Conservation (phyloP, 2,888 invertebrate genomes). For the Lochmaea capreae region DNA sequence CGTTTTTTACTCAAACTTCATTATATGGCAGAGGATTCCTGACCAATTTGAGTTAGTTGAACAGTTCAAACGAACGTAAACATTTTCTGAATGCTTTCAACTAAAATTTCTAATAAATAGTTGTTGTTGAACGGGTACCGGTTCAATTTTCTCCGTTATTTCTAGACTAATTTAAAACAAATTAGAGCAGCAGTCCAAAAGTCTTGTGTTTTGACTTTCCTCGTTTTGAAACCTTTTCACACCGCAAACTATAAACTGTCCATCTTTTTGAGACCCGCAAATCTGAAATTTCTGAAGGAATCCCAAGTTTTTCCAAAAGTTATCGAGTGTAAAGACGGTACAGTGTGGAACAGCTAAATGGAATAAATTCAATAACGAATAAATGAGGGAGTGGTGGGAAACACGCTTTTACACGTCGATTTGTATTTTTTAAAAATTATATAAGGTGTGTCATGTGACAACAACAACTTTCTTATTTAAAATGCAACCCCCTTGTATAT, state of each 20-base stretch:
- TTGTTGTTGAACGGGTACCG: constrained; percentile 2
- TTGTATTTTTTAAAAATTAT: too few relatives aligned
- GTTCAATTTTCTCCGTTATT: constrained; percentile 6
- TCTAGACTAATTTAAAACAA: constrained; percentile 35
- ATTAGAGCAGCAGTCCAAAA: constrained; percentile 33
- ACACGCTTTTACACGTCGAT: too few relatives aligned
- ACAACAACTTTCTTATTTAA: too few relatives aligned
- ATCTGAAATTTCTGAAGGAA: constrained; percentile 29
- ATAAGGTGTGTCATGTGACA: too few relatives aligned
- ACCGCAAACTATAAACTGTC: constrained; percentile 29
- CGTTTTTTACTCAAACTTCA: too few relatives aligned
- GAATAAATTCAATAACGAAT: too few relatives aligned
- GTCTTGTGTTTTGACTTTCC: constrained; percentile 21
- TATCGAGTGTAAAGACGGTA: constrained; percentile 22
- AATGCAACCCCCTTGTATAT: too few relatives aligned
- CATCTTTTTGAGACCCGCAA: constrained; percentile 27
- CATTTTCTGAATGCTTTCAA: background rate
- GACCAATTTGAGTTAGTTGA: background rate
- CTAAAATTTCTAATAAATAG: constrained; percentile 17
- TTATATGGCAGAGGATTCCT: too few relatives aligned
- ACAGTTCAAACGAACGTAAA: background rate
- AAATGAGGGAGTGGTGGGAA: too few relatives aligned
- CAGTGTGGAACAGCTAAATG: too few relatives aligned
- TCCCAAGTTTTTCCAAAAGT: constrained; percentile 31
- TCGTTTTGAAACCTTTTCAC: constrained; percentile 15